phyloP scores from a whole-genome alignment of 2,888 invertebrate genomes.

The Candidula unifasciata region DNA sequence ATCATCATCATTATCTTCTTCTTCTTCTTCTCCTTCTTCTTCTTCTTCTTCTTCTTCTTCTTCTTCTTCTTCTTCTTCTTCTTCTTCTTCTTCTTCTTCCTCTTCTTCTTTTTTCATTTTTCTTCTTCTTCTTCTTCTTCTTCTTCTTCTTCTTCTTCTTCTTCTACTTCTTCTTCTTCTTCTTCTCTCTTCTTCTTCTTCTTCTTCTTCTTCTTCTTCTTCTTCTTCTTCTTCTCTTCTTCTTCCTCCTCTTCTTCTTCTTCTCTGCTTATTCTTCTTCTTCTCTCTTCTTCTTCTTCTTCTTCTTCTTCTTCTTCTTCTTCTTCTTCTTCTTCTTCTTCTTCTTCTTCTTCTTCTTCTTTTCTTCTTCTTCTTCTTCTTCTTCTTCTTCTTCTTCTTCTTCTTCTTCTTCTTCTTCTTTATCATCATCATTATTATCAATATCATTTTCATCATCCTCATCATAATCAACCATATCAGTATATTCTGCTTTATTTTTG shows the following conservation, averaged over 20 bases:
- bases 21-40: background rate
- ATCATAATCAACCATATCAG: too few relatives aligned
- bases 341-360: too few relatives aligned
- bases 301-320: background rate
- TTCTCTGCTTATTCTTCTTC: background rate
- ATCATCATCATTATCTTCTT: conserved; percentile 7
- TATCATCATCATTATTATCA: background rate
- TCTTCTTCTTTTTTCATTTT: background rate
- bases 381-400: conserved; percentile 19
- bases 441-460: background rate
- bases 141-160: conserved; percentile 6
- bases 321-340: too few relatives aligned
- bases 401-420: conserved; percentile 2
- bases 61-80: conserved; percentile 22
- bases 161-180: conserved; percentile 4
- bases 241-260: background rate
- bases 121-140: conserved; percentile 16
- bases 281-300: background rate
- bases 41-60: background rate
- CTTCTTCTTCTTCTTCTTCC: background rate
- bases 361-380: background rate
- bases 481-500: too few relatives aligned
- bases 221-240: background rate
- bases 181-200: background rate
- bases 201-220: too few relatives aligned